phyloP scores from a whole-genome alignment of 2,797 vertebrate species.

The Pseudotriccus pelzelni region DNA sequence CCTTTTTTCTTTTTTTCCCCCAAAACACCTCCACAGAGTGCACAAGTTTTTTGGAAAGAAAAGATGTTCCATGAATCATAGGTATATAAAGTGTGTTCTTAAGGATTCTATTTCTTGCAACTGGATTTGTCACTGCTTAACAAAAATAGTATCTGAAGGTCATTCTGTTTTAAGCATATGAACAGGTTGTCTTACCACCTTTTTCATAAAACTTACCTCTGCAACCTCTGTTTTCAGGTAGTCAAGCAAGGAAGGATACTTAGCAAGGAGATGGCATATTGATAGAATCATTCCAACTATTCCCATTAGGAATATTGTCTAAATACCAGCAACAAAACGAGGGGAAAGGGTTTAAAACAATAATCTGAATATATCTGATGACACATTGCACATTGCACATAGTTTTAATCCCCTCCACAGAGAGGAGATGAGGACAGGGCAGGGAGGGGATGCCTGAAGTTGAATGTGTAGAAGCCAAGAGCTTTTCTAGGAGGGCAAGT shows the following conservation, averaged over 20 bases:
- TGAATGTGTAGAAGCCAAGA: not conserved
- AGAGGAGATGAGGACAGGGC: fast-evolving
- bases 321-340: not conserved
- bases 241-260: not conserved
- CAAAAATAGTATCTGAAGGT: not conserved
- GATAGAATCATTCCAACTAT: not conserved
- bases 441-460: fast-evolving
- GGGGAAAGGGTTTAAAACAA: fast-evolving
- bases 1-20: not conserved
- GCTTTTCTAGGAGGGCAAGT: not conserved
- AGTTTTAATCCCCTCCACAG: not conserved
- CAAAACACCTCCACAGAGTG: not conserved
- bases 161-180: not conserved
- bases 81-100: not conserved
- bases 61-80: not conserved
- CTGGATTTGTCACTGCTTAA: not conserved
- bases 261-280: not conserved
- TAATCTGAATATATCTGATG: not conserved
- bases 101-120: not conserved
- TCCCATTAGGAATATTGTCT: not conserved
- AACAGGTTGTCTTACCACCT: not conserved
- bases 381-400: not conserved
- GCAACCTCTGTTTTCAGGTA: not conserved
- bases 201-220: not conserved
- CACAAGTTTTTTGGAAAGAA: not conserved